phyloP scores from a whole-genome alignment of 2,113 vertebrate genomes.

The Zosterops lateralis region DNA sequence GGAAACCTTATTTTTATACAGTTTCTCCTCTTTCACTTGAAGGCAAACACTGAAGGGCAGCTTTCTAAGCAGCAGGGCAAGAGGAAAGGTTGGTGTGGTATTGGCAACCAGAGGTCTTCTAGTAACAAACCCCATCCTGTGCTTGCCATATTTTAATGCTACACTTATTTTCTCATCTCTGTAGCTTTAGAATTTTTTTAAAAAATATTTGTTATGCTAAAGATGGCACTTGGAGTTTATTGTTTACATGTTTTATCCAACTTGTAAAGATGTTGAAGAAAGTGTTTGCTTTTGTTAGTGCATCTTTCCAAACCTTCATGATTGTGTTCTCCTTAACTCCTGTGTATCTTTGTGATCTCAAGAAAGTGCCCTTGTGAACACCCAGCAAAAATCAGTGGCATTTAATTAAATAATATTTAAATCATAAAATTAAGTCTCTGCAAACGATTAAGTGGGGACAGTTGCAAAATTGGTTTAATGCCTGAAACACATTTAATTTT shows the following conservation, averaged over 20 bases:
- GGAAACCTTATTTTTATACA: not conserved
- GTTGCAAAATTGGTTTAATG: not conserved
- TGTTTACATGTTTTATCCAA: not conserved
- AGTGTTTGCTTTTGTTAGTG: not conserved
- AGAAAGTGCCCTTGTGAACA: not conserved
- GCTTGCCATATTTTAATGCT: not conserved
- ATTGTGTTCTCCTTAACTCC: not conserved
- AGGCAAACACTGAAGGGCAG: not conserved
- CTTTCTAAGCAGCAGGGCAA: not conserved
- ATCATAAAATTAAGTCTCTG: not conserved
- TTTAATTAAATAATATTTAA: not conserved
- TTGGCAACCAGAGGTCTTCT: not conserved
- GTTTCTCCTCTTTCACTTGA: not conserved
- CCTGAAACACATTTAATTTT: not conserved
- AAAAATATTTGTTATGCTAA: not conserved
- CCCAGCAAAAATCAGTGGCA: not conserved
- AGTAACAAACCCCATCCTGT: not conserved
- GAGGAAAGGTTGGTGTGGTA: fast-evolving
- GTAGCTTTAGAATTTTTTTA: not conserved
- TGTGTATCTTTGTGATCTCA: not conserved
- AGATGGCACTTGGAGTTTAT: not conserved
- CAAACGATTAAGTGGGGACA: not conserved
- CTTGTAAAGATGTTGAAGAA: not conserved
- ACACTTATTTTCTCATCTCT: not conserved
- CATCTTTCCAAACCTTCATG: not conserved